Evolutionary conservation across 2,888 invertebrate genomes (phyloP), one percentile per base, ranked within the genome.

Genomic region (Mesochorus sp.): DNA sequence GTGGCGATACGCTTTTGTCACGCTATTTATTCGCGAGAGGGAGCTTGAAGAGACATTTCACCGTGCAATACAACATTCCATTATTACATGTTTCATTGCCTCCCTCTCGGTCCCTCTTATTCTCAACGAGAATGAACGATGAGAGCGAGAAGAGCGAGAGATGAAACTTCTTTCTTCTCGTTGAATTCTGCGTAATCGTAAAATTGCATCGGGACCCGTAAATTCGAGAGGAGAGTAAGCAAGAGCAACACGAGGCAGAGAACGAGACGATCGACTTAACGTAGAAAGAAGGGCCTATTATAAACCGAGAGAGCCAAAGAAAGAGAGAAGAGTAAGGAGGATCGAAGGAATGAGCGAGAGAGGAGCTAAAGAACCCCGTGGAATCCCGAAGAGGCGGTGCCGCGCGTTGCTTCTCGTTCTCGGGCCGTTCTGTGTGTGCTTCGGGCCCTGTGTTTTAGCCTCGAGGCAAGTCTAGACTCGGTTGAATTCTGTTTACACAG

Each of bases 401-500:
- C 76, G 72, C 75, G n/a, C 70, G 76, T 76, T 73, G 53, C 68
- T 75, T 73, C 78, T 72, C 79, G 47, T 72, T 79, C 76, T 42
- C 66, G 42, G 42, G 53, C 53, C 66, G 39, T 53, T 51, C 28
- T 21, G 24, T 34, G 4, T 31, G 49, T 64, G 64, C 78, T 78
- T 72, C 64, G 68, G 57, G 70, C 70, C 73, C 78, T 79, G 76
- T 76, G 76, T 80, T 80, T 79, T 76, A 80, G 79, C 80, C 79
- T 72, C 76, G 47, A 76, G 80, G 79, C 79, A 42, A 79, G 80
- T 80, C 80, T 80, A 79, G 79, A 80, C 80, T 64, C 79, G 73
- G 59, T 73, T 70, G 76, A 78, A 68, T 73, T 81, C 68, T 81
- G 81, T 81, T 81, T 81, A 80, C 81, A 81, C 81, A 81, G 75